Evolutionary conservation across 1,140 invertebrate genomes (phyloP).

Genomic region (Akabosia matsudoensis): DNA sequence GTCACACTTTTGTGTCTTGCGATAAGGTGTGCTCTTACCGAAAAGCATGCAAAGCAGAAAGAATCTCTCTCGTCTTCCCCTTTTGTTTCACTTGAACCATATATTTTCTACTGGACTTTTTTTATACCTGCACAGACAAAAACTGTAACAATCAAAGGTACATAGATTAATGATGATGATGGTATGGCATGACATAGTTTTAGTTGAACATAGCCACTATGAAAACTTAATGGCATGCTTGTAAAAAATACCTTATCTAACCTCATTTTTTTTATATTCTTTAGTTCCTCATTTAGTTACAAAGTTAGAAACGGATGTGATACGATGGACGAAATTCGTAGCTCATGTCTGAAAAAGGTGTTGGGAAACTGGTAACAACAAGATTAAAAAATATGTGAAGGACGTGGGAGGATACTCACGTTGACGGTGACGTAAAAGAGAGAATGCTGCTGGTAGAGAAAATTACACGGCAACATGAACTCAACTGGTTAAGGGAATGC

Average conservation of each 20-base stretch:
- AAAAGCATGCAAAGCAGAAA: background rate
- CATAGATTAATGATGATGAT: background rate
- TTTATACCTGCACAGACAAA: background rate
- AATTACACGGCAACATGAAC: background rate
- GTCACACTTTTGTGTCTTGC: background rate
- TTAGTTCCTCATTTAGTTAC: too few relatives aligned
- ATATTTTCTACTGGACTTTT: background rate
- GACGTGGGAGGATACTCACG: background rate
- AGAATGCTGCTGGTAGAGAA: background rate
- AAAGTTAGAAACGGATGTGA: background rate
- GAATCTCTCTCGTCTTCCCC: background rate
- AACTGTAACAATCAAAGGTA: background rate
- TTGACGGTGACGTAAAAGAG: too few relatives aligned
- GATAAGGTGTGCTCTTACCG: background rate
- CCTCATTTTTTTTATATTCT: too few relatives aligned
- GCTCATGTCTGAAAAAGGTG: background rate
- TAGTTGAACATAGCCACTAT: background rate
- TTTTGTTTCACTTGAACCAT: conserved; percentile 1
- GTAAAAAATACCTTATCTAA: too few relatives aligned
- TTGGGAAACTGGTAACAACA: background rate
- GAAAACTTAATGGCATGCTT: background rate
- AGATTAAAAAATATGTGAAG: background rate
- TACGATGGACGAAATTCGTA: background rate
- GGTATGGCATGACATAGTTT: background rate
- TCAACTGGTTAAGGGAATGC: too few relatives aligned